These are phyloP conservation scores for Zhuqinia jingwanae DNA, from an alignment of 2,888 invertebrate genomes.

Conservation along the genomic window DNA sequence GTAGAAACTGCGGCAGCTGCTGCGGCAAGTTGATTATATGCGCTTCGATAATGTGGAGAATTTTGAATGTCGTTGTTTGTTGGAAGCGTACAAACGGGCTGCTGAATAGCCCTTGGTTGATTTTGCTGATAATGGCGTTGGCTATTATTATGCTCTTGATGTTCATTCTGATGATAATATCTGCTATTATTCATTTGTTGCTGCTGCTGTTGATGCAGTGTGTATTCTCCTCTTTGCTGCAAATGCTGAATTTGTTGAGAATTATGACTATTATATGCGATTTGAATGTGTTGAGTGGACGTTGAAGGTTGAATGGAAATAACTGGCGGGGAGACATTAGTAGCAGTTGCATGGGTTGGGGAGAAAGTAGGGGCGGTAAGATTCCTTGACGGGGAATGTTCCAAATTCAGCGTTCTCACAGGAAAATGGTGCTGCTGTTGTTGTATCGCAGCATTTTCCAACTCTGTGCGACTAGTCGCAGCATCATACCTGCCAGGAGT, in stretches of 20 bases:
- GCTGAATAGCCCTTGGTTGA: not conserved
- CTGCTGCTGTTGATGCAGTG: constrained; percentile 18
- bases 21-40: constrained; percentile 60
- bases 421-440: not conserved
- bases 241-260: constrained; percentile 43
- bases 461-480: not conserved
- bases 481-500: not conserved
- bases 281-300: constrained; percentile 40
- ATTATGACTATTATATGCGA: too few relatives aligned
- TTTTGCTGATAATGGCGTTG: not conserved
- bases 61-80: constrained; percentile 53
- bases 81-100: not conserved
- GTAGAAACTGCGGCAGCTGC: constrained; percentile 40
- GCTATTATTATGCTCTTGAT: not conserved
- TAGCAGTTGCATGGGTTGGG: not conserved
- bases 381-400: not conserved
- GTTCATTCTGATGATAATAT: not conserved
- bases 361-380: not conserved
- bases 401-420: constrained; percentile 32
- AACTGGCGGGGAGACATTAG: not conserved
- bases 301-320: not conserved
- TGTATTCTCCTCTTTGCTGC: constrained; percentile 15
- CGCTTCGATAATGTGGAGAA: constrained; percentile 38
- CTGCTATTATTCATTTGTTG: not conserved
- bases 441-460: not conserved